Evolutionary conservation across 2,113 vertebrate species (phyloP).

Genomic region (Proterorhinus semilunaris): DNA sequence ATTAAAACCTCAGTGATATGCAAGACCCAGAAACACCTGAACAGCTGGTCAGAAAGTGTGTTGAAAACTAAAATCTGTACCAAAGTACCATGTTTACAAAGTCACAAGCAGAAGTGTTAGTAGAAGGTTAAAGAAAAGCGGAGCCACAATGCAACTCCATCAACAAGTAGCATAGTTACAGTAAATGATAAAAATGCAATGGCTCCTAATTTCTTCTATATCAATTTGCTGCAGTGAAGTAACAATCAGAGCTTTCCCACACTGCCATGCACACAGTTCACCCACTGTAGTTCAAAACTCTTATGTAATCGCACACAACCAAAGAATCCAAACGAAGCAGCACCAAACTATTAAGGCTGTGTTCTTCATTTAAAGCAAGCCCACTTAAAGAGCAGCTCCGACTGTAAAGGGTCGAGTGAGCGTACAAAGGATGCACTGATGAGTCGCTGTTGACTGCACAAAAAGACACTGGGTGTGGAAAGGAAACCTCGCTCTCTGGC

Average conservation of each 20-base stretch:
- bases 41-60: too few relatives aligned
- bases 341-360: conserved; percentile 28
- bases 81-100: too few relatives aligned
- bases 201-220: neutral
- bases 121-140: too few relatives aligned
- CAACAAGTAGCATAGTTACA: neutral
- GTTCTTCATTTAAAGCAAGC: conserved; percentile 29
- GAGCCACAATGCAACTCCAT: neutral
- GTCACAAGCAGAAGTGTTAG: too few relatives aligned
- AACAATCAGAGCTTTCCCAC: conserved; percentile 18
- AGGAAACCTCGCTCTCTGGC: conserved; percentile 47
- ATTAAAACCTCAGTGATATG: too few relatives aligned
- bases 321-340: conserved; percentile 25
- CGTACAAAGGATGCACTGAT: conserved; percentile 36
- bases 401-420: conserved; percentile 19
- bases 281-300: conserved; percentile 26
- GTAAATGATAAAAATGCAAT: neutral
- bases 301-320: conserved; percentile 50
- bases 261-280: conserved; percentile 19
- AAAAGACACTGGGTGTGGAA: conserved; percentile 57
- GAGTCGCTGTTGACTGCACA: conserved; percentile 44
- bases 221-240: conserved; percentile 4
- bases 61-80: too few relatives aligned
- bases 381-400: conserved; percentile 33
- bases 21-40: too few relatives aligned